These are phyloP conservation scores for Sesia apiformis DNA, from an alignment of 2,888 invertebrate species.

Conservation along the genomic window DNA sequence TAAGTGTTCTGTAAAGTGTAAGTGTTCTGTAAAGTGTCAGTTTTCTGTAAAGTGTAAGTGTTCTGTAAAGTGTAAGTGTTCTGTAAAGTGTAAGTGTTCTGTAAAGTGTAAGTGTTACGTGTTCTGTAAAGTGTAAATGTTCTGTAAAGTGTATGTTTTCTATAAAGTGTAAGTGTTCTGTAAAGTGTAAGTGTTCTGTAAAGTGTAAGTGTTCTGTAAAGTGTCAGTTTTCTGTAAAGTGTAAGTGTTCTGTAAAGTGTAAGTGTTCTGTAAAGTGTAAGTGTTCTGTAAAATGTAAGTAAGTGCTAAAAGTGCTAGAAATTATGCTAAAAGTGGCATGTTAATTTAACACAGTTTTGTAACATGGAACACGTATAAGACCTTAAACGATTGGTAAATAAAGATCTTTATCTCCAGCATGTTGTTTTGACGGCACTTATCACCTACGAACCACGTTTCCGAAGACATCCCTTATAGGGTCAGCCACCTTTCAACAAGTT, in stretches of 20 bases:
- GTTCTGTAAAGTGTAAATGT: too few species aligned
- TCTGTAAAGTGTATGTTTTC: too few species aligned
- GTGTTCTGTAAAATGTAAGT: not conserved
- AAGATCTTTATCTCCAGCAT: not conserved
- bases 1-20: too few species aligned
- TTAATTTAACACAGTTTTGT: too few species aligned
- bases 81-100: not conserved
- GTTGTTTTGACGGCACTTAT: not conserved
- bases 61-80: too few species aligned
- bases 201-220: not conserved
- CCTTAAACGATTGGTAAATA: not conserved
- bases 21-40: not conserved
- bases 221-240: too few species aligned
- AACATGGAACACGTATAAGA: too few species aligned
- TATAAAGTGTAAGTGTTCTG: not conserved
- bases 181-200: too few species aligned
- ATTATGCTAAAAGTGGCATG: not conserved
- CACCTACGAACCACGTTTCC: too few species aligned
- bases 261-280: too few species aligned
- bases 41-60: too few species aligned
- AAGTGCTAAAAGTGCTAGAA: not conserved
- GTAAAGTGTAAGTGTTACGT: too few species aligned
- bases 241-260: not conserved
- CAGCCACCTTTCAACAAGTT: not conserved
- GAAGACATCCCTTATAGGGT: not conserved